Base-by-base conservation (phyloP, 2,888 invertebrate species). In the Eupithecia subumbrata region DNA sequence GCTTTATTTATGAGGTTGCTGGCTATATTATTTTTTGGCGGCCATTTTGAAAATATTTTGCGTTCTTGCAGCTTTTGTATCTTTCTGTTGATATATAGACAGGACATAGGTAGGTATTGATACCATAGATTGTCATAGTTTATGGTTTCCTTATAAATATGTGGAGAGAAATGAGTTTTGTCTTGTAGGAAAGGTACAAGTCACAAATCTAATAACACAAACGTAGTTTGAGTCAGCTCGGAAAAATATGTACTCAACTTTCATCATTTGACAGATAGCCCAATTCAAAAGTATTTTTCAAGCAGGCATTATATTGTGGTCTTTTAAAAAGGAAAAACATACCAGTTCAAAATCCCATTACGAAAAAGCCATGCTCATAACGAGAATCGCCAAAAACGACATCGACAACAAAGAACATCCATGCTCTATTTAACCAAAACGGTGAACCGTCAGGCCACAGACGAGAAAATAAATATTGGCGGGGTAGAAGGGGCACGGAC, bases 401-500 rank as follows among this genome's bases (percentile, higher is more conserved):
- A 73, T 73, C 72, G 56, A 66, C 77, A 77, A 77, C 74, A 70
- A 77, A 73, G 72, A 73, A 72, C 74, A 60, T 25, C 60, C 76
- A 72, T 72, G 75, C 74, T 80, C 77, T 82, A 78, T 80, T 81
- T 77, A 72, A 73, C 75, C 12, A 12, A 56, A 56, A 80, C 73
- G 78, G 74, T 78, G 76, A 77, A 79, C 81, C 81, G 77, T 34
- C 60, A 60, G 60, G 12, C 60, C 60, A 64, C 64, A 64, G 64
- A 18, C 34, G 64, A 64, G 34, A 18, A 1, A 34, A 64, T 64
- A 3, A 63, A 34, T 64, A 64, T 64, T 34, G 25, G 25, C 18
- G 64, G 30, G 34, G 34, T 64, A 64, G 64, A 64, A 64, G 34
- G 16, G 8, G 64, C 64, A 34, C 64, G 22, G n/a, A 25, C 5